Conservation (phyloP, 1,140 invertebrate genomes). For the Tigriopus japonicus region DNA sequence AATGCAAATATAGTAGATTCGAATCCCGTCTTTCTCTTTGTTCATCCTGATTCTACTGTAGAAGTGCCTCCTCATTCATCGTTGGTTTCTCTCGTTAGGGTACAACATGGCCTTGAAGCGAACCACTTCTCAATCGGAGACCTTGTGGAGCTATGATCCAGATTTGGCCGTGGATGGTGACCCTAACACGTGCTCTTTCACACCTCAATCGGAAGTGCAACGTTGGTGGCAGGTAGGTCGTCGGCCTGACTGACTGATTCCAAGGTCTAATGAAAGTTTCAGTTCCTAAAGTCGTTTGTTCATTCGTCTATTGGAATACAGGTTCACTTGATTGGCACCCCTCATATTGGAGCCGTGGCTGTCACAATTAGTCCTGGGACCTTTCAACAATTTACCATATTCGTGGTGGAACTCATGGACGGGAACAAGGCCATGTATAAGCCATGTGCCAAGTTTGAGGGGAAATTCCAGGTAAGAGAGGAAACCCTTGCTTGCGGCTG, state of each 20-base stretch:
- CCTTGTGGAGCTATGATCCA: slow-evolving; percentile 22
- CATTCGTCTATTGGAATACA: no score
- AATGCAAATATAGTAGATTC: no score
- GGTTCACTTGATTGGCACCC: slow-evolving; percentile 2
- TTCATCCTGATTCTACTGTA: no score
- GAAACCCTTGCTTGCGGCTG: background rate
- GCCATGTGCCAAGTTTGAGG: slow-evolving; percentile 19
- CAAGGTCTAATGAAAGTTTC: background rate
- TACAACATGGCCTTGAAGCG: slow-evolving; percentile 20
- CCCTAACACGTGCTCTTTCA: slow-evolving; percentile 23
- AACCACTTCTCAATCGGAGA: slow-evolving; percentile 21
- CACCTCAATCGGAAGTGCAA: slow-evolving; percentile 20
- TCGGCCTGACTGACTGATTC: no score
- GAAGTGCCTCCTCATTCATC: no score
- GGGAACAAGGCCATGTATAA: slow-evolving; percentile 22
- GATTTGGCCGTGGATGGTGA: slow-evolving; percentile 24
- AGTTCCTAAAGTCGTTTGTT: background rate
- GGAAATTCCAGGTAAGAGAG: background rate
- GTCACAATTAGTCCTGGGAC: slow-evolving; percentile 16
- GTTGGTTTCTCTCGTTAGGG: background rate
- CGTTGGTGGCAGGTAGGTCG: slow-evolving; percentile 26
- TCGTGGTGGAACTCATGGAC: slow-evolving; percentile 20
- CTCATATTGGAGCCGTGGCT: slow-evolving; percentile 8
- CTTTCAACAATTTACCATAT: slow-evolving; percentile 22
- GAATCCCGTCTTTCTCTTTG: no score